Conservation (phyloP, 2,888 invertebrate species). For the Ernsta delagoae region DNA sequence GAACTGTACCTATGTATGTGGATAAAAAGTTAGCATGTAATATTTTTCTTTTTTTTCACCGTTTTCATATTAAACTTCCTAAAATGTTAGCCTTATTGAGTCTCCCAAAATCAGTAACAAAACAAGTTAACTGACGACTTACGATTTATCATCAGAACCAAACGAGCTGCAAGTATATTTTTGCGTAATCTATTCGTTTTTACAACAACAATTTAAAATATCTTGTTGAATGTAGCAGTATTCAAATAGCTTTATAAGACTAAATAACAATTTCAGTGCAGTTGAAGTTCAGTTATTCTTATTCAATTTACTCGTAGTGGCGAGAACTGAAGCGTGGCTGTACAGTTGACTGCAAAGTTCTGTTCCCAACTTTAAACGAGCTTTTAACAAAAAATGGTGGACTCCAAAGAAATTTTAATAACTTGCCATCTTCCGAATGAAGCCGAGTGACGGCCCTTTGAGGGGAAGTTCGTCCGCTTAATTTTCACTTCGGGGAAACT, state of each 20-base stretch:
- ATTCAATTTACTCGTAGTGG: background rate
- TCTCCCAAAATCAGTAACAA: no score
- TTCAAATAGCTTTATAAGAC: background rate
- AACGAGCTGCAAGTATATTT: no score
- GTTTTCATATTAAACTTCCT: background rate
- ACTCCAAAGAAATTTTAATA: slow-evolving; percentile 19
- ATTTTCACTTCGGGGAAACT: slow-evolving; percentile 34
- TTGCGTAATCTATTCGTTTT: background rate
- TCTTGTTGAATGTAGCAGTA: background rate
- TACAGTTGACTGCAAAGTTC: background rate
- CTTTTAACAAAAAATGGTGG: background rate
- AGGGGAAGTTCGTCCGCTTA: slow-evolving; percentile 27
- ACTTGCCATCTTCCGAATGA: slow-evolving; percentile 14
- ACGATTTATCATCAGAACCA: no score
- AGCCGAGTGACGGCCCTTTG: slow-evolving; percentile 30
- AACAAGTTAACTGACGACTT: no score
- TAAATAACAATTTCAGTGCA: background rate
- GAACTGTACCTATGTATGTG: background rate
- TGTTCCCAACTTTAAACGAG: background rate
- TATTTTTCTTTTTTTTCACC: background rate
- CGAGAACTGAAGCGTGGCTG: background rate
- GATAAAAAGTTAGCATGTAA: background rate
- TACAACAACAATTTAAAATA: background rate
- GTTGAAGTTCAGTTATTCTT: background rate
- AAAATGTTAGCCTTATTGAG: no score